A percentile compares a stretch with the other conserved stretches of the same genome.
Evolutionary conservation across 2,797 vertebrate species (phyloP).

Genomic region (Danio albolineatus): DNA sequence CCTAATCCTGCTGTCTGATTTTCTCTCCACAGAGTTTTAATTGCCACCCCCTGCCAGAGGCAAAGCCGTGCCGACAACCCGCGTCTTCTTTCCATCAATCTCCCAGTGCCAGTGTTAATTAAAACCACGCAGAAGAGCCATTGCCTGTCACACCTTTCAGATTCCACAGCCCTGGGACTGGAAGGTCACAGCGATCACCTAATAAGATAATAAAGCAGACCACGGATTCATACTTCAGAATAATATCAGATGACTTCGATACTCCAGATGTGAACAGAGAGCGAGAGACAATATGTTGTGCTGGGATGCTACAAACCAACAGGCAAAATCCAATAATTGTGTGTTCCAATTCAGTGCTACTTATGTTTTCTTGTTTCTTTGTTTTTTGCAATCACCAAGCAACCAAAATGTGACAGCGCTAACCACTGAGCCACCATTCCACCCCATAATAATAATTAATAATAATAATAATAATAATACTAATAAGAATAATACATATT

Average conservation of each 20-base stretch:
- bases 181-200: constrained; percentile 72
- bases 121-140: constrained; percentile 66
- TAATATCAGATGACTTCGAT: constrained; percentile 61
- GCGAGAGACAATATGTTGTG: background rate
- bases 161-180: constrained; percentile 54
- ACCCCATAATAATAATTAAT: too few species aligned
- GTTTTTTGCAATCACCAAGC: too few species aligned
- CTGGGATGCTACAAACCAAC: background rate
- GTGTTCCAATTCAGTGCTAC: too few species aligned
- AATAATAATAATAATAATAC: too few species aligned
- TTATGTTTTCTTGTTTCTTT: too few species aligned
- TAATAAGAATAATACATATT: too few species aligned
- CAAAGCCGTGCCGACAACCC: constrained; percentile 54
- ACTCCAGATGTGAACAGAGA: constrained; percentile 62
- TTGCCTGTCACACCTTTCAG: constrained; percentile 61
- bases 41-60: constrained; percentile 58
- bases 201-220: constrained; percentile 52
- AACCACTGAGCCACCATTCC: too few species aligned
- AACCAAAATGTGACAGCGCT: too few species aligned
- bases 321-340: constrained; percentile 23
- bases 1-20: constrained; percentile 30
- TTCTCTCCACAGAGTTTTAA: constrained; percentile 59
- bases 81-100: constrained; percentile 64
- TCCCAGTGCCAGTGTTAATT: constrained; percentile 70
- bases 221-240: constrained; percentile 35